These are phyloP conservation scores for Melangyna quadrimaculata DNA, from an alignment of 2,888 invertebrate genomes.

Conservation along the genomic window DNA sequence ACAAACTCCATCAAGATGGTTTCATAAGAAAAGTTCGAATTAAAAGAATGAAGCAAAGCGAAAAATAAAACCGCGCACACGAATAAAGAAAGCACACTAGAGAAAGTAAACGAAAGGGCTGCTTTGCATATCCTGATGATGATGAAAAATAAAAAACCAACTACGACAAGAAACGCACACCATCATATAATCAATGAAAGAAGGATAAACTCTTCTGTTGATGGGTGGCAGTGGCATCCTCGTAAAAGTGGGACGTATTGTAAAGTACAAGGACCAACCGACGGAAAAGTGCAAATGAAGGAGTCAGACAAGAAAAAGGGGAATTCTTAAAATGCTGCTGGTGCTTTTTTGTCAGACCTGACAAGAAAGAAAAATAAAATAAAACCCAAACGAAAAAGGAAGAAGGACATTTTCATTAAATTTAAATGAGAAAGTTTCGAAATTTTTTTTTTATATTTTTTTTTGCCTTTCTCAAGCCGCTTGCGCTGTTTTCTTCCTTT, in stretches of 20 bases:
- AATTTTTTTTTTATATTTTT: constrained; percentile 47
- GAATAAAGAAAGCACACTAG: constrained; percentile 44
- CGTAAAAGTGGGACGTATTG: constrained; percentile 1
- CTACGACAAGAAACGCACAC: constrained; percentile 55
- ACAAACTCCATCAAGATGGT: constrained; percentile 70
- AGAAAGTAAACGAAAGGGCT: constrained; percentile 72
- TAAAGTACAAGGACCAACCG: constrained; percentile 8
- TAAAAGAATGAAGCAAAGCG: constrained; percentile 57
- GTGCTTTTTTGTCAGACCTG: constrained; percentile 46
- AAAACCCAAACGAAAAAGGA: constrained; percentile 56
- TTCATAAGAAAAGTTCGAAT: constrained; percentile 70
- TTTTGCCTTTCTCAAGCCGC: constrained; percentile 57
- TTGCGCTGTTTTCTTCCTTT: constrained; percentile 56
- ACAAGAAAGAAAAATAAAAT: constrained; percentile 33
- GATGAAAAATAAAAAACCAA: constrained; percentile 29
- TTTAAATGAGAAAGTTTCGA: constrained; percentile 71
- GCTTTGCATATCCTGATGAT: constrained; percentile 72
- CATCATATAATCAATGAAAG: constrained; percentile 70
- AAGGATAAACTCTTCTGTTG: constrained; percentile 52
- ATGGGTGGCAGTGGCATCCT: constrained; percentile 13
- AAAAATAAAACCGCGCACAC: constrained; percentile 53
- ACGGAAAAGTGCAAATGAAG: constrained; percentile 69
- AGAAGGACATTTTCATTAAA: constrained; percentile 72
- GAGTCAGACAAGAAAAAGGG: constrained; percentile 69
- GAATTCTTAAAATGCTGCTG: constrained; percentile 68